A percentile compares a stretch with the other conserved stretches of the same genome.
These are phyloP conservation scores for Epistrophe eligans DNA, from an alignment of 2,888 invertebrate species.

Conservation along the genomic window DNA sequence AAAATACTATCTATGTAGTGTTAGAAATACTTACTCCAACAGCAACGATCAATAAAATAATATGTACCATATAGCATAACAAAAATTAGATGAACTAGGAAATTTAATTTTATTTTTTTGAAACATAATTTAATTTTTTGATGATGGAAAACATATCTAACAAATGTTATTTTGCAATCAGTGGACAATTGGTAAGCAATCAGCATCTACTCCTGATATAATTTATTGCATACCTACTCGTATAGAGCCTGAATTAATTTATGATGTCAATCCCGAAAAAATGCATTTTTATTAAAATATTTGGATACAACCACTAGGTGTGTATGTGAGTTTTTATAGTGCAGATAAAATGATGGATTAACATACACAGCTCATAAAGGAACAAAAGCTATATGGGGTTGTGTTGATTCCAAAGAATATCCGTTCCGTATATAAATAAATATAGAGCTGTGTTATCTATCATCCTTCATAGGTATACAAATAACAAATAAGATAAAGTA, in stretches of 20 bases:
- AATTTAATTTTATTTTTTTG: neutral
- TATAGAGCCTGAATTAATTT: constrained; percentile 17
- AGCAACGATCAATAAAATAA: too few relatives aligned
- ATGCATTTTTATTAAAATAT: constrained; percentile 15
- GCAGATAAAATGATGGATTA: constrained; percentile 37
- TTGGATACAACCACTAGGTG: neutral
- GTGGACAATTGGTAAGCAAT: constrained; percentile 8
- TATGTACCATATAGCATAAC: too few relatives aligned
- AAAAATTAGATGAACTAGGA: neutral
- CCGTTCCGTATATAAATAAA: neutral
- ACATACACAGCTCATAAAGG: constrained; percentile 42
- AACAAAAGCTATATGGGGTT: constrained; percentile 14
- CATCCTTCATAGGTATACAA: constrained; percentile 20
- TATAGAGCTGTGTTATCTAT: constrained; percentile 20
- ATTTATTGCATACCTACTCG: too few relatives aligned
- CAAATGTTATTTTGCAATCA: constrained; percentile 8
- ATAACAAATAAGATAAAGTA: constrained; percentile 30
- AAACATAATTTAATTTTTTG: neutral
- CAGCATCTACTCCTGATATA: neutral
- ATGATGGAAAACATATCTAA: neutral
- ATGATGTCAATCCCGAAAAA: neutral
- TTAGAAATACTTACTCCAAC: too few relatives aligned
- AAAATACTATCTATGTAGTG: too few relatives aligned
- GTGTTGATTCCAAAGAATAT: constrained; percentile 7
- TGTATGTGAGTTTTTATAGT: neutral